These are phyloP conservation scores for Paradoxurus hermaphroditus DNA, from an alignment of 2,113 vertebrate species.

Conservation along the genomic window DNA sequence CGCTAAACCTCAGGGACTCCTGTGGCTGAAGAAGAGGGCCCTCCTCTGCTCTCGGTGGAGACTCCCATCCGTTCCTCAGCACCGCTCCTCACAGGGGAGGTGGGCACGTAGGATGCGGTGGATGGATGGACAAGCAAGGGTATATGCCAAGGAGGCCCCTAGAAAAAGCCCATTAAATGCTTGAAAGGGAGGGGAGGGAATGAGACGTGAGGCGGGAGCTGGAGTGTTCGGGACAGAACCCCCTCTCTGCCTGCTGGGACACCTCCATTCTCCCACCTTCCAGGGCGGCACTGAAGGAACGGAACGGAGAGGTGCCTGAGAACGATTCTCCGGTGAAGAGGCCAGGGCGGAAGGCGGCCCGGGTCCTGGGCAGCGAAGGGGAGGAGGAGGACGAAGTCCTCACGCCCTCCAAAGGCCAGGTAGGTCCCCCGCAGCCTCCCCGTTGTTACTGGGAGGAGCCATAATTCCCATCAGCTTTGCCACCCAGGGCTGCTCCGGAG, in stretches of 20 bases:
- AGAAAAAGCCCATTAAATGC: background rate
- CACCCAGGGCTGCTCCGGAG: background rate
- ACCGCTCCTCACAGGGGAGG: background rate
- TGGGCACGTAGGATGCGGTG: background rate
- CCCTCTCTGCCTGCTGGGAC: background rate
- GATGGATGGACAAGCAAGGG: background rate
- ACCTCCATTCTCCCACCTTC: background rate
- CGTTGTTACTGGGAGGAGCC: rapidly evolving
- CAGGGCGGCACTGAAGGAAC: slow-evolving; percentile 83
- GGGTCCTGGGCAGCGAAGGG: slow-evolving; percentile 86
- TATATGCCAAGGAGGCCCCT: background rate
- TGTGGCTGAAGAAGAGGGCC: background rate
- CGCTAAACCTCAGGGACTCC: background rate
- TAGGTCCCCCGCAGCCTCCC: background rate
- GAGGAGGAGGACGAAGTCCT: slow-evolving; percentile 76
- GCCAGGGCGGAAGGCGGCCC: slow-evolving; percentile 75
- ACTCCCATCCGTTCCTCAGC: background rate
- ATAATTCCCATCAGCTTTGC: background rate
- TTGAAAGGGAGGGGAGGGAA: background rate
- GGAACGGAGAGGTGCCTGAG: slow-evolving; percentile 77
- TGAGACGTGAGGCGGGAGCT: background rate
- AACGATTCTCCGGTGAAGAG: slow-evolving; percentile 85
- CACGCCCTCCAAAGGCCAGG: background rate
- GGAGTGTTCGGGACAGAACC: background rate
- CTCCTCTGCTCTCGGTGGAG: background rate